Conservation (phyloP, 2,113 vertebrate species). For the Campylomormyrus tamandua region DNA sequence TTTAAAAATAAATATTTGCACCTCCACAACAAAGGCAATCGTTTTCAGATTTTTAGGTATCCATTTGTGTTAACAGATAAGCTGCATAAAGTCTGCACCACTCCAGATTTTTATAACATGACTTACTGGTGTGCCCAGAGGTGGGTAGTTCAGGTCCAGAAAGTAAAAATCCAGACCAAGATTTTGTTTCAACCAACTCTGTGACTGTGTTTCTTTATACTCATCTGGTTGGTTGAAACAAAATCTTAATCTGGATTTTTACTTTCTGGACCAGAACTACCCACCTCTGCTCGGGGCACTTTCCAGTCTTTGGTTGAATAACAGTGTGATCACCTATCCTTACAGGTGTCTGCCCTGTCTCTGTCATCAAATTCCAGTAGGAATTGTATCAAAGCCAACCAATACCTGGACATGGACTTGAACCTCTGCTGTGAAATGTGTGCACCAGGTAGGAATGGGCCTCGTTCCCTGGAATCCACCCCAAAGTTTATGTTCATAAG, state of each 20-base stretch:
- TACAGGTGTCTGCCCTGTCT: not conserved
- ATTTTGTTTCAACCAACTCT: not conserved
- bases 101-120: not conserved
- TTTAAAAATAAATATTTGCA: not conserved
- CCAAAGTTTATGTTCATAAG: not conserved
- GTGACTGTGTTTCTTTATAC: not conserved
- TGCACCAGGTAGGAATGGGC: conserved; percentile 9
- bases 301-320: not conserved
- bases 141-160: not conserved
- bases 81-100: not conserved
- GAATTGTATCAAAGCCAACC: not conserved
- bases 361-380: not conserved
- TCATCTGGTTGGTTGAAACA: not conserved
- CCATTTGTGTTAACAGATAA: not conserved
- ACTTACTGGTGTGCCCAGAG: not conserved
- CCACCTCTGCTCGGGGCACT: not conserved
- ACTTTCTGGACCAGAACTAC: not conserved
- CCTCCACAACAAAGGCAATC: not conserved
- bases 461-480: not conserved
- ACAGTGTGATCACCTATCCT: not conserved
- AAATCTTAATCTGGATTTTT: not conserved
- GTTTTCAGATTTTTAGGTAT: not conserved
- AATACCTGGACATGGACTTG: not conserved
- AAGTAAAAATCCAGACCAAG: not conserved
- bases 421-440: conserved; percentile 11